Conservation (phyloP, 1,140 invertebrate genomes). For the Battus philenor region DNA sequence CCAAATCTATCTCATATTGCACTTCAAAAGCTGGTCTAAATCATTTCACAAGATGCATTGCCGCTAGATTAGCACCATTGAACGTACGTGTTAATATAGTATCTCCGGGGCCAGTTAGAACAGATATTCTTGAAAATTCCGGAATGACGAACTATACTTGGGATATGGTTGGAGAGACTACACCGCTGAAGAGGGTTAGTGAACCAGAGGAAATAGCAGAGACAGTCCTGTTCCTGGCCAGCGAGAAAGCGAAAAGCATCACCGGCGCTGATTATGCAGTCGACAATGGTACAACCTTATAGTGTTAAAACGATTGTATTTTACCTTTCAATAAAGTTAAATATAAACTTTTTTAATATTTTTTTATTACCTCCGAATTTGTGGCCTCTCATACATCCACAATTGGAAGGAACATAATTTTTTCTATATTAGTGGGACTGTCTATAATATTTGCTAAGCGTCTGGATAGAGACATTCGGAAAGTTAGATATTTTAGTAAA, state of each 20-base stretch:
- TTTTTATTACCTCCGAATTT: too few relatives aligned
- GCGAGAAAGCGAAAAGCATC: conserved; percentile 15
- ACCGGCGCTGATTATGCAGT: conserved; percentile 15
- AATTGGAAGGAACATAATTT: conserved; percentile 85
- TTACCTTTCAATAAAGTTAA: too few relatives aligned
- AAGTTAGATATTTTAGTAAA: conserved; percentile 6
- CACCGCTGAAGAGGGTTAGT: background rate
- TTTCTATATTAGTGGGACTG: too few relatives aligned
- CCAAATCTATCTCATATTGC: background rate
- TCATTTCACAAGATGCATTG: conserved; percentile 15
- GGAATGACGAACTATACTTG: background rate
- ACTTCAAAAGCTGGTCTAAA: conserved; percentile 20
- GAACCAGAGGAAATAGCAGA: conserved; percentile 13
- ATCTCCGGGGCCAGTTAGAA: conserved; percentile 18
- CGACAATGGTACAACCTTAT: conserved; percentile 14
- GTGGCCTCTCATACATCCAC: conserved; percentile 81
- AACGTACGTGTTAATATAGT: conserved; percentile 22
- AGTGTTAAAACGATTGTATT: too few relatives aligned
- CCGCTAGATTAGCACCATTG: conserved; percentile 11
- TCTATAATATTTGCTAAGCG: too few relatives aligned
- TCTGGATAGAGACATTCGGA: conserved; percentile 1
- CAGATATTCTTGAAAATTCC: conserved; percentile 14
- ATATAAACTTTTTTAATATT: too few relatives aligned
- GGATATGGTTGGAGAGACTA: background rate
- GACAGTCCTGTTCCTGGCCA: conserved; percentile 11